Evolutionary conservation across 2,113 vertebrate species (phyloP).

Genomic region (Callospermophilus lateralis): DNA sequence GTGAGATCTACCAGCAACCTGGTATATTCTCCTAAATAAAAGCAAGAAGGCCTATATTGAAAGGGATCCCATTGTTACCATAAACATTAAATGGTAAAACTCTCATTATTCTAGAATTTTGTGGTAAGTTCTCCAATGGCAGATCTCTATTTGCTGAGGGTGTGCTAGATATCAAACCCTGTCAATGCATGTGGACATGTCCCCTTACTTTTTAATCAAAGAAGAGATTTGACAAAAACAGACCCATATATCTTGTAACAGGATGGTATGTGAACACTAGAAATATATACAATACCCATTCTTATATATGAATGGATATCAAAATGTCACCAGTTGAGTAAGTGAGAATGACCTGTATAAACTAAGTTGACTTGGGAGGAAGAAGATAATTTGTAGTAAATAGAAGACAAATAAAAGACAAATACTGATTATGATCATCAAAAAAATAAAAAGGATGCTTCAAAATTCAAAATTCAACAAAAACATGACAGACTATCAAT

Average conservation of each 20-base stretch:
- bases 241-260: neutral
- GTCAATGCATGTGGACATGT: neutral
- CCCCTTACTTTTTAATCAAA: neutral
- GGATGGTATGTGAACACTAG: neutral
- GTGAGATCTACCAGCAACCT: neutral
- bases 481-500: neutral
- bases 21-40: neutral
- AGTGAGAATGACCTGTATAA: neutral
- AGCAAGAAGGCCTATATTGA: neutral
- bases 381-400: neutral
- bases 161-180: neutral
- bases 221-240: neutral
- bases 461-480: conserved; percentile 13
- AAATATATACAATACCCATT: neutral
- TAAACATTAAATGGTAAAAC: neutral
- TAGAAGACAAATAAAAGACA: neutral
- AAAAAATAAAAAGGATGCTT: neutral
- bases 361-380: neutral
- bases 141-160: neutral
- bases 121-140: neutral
- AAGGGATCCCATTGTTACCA: neutral
- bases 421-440: neutral
- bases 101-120: neutral
- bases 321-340: neutral
- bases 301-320: neutral